Base-by-base conservation (phyloP, 2,797 vertebrate genomes). In the Lepilemur ruficaudatus region DNA sequence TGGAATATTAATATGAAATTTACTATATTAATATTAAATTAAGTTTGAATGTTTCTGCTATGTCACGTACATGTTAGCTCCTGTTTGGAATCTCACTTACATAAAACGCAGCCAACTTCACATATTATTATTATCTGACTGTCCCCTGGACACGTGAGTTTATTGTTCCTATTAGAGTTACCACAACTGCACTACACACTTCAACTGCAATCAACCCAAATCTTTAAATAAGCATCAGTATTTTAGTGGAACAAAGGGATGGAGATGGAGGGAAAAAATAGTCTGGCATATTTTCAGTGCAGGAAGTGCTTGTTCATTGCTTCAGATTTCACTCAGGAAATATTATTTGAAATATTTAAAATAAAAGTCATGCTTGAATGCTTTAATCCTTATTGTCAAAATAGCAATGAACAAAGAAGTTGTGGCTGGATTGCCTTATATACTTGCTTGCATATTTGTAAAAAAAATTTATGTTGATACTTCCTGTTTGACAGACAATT, bases 261-360 rank as follows among this genome's bases (percentile, higher is more conserved):
- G 46, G 70, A 43, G 30, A 80, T 10, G 46, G 6, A 55, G 72
- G n/a, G 32, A 67, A 91, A 41, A 95, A 73, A 38, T 2, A 30
- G 4, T 48, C 20, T 94, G 20, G 20, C 20, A 22, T 57, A 35
- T 38, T 76, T 92, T 35, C 17, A 25, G 23, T 20, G n/a, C 7
- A 86, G 67, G 30, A 65, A 84, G 80, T 80, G 15, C 0, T 90
- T 73, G 23, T 61, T 78, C 5, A 52, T 92, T 86, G n/a, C 30
- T 73, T 13, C 11, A 57, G 25, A 76, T 87, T 90, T 87, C 41
- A 87, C 35, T 52, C 11, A 70, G 13, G 15, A 63, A 63, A 70
- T n/a, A 32, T 28, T 50, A 69, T 93, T 63, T 90, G 6, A 55
- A 88, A 63, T 41, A 61, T 32, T 90, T 95, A 80, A 84, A 79